Conservation (phyloP, 1,140 invertebrate genomes). For the Ericerus pela region DNA sequence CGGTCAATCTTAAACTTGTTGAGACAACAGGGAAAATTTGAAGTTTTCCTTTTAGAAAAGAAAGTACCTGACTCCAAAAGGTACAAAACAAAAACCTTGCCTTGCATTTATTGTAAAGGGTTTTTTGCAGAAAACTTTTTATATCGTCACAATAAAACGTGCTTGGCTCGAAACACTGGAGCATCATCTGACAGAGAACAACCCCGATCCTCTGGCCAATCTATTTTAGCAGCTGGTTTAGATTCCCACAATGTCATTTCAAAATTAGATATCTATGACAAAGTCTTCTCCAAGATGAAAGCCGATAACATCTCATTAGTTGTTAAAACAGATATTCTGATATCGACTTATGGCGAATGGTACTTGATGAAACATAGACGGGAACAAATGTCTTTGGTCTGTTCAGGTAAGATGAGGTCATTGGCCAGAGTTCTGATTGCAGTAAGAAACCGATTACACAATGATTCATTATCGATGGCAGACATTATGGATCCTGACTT, state of each 20-base stretch:
- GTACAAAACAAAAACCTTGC: no score
- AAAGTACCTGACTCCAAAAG: no score
- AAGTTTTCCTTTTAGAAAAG: no score
- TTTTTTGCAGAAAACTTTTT: neutral
- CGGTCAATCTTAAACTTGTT: no score
- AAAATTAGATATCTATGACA: neutral
- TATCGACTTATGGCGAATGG: neutral
- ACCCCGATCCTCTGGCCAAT: neutral
- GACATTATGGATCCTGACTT: neutral
- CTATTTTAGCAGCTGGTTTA: neutral
- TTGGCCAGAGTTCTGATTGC: neutral
- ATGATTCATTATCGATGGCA: neutral
- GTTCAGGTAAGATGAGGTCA: neutral
- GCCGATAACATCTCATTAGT: neutral
- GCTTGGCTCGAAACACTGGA: neutral
- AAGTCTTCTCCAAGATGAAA: neutral
- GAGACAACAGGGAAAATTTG: no score
- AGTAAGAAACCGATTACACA: neutral
- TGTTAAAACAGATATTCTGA: neutral
- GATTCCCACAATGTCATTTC: neutral
- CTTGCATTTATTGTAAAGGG: neutral
- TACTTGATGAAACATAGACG: neutral
- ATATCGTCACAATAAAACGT: neutral
- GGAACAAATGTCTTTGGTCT: neutral
- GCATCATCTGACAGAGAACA: neutral